Evolutionary conservation across 2,797 vertebrate species (phyloP).

Genomic region (Oreonectes daqikongensis): DNA sequence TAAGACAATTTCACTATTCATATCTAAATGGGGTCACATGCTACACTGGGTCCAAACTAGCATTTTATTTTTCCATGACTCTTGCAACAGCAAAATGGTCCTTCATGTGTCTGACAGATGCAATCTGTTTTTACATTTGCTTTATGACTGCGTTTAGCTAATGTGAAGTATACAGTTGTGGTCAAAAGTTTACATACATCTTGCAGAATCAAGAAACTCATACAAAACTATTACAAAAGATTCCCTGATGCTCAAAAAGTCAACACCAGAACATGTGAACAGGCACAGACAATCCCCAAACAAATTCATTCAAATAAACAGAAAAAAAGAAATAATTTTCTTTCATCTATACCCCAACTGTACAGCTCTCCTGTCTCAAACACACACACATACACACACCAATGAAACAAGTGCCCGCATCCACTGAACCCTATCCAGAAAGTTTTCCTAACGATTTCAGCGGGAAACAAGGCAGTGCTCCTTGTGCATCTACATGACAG

Average conservation of each 20-base stretch:
- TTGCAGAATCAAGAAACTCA: no score
- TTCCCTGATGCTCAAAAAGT: no score
- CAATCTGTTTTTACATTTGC: not conserved
- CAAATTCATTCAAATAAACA: not conserved
- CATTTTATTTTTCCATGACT: conserved; percentile 5
- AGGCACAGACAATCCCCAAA: not conserved
- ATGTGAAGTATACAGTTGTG: no score
- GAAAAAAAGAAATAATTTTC: conserved; percentile 13
- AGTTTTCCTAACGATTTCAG: conserved; percentile 76
- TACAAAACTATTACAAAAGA: no score
- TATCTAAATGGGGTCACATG: not conserved
- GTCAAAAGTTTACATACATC: no score
- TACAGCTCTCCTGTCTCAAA: not conserved
- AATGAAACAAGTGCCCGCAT: conserved; percentile 61
- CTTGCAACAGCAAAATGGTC: not conserved
- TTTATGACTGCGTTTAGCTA: no score
- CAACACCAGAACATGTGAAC: no score
- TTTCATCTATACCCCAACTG: not conserved
- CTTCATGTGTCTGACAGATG: not conserved
- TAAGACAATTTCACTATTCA: not conserved
- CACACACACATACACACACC: conserved; percentile 24
- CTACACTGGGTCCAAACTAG: not conserved
- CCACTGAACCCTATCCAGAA: conserved; percentile 74
- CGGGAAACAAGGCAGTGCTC: conserved; percentile 67
- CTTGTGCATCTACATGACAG: conserved; percentile 63